These are phyloP conservation scores for Microplitis mediator DNA, from an alignment of 1,140 invertebrate genomes.

Conservation along the genomic window DNA sequence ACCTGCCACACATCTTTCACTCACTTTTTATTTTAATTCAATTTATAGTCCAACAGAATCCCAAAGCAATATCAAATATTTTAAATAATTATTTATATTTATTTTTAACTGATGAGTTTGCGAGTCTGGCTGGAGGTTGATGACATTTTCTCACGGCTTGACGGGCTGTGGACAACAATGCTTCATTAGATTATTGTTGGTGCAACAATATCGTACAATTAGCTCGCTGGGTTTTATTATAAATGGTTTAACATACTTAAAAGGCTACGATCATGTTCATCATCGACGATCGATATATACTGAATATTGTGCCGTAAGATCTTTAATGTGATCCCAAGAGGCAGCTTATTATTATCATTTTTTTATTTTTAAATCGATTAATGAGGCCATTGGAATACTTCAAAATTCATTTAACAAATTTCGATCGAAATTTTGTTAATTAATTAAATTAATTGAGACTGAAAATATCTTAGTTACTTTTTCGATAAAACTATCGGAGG, in stretches of 20 bases:
- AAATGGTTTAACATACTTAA: constrained; percentile 37
- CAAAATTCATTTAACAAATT: too few species aligned
- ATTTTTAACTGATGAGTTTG: neutral
- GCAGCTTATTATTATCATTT: too few species aligned
- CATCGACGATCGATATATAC: neutral
- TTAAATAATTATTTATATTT: neutral
- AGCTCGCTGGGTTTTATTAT: constrained; percentile 42
- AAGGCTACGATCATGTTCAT: constrained; percentile 39
- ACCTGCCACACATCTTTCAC: neutral
- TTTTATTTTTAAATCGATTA: too few species aligned
- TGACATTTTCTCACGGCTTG: neutral
- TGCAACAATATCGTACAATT: constrained; percentile 59
- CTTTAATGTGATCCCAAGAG: too few species aligned
- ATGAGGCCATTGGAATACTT: too few species aligned
- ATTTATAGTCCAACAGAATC: neutral
- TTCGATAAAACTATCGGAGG: too few species aligned
- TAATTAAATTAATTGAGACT: too few species aligned
- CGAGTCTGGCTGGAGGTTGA: neutral
- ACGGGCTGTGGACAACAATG: constrained; percentile 47
- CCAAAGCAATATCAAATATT: too few species aligned
- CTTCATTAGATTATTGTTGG: constrained; percentile 61
- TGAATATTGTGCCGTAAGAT: neutral
- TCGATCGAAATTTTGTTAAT: too few species aligned
- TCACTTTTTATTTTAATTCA: neutral
- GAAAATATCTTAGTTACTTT: too few species aligned